phyloP scores from a whole-genome alignment of 2,888 invertebrate genomes.

The Drosophila prostipennis region DNA sequence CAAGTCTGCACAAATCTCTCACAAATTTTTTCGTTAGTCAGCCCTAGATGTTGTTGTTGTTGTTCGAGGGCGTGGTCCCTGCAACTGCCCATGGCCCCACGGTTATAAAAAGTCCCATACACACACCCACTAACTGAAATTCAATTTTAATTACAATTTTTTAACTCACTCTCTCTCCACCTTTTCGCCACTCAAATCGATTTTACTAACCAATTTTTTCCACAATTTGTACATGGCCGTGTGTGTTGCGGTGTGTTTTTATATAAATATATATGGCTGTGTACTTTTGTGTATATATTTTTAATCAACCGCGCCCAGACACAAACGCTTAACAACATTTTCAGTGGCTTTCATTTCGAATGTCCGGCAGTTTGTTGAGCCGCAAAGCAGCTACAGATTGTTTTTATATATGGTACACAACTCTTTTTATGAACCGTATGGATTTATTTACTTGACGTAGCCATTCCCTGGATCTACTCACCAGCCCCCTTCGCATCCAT shows the following conservation, averaged over 20 bases:
- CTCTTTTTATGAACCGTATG: conserved; percentile 51
- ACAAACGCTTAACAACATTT: conserved; percentile 59
- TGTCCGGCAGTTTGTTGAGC: conserved; percentile 66
- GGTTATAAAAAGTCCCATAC: conserved; percentile 34
- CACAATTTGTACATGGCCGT: conserved; percentile 17
- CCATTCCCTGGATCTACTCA: not conserved
- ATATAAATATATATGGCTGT: conserved; percentile 25
- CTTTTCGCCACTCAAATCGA: conserved; percentile 65
- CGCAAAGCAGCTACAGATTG: conserved; percentile 73
- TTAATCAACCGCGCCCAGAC: conserved; percentile 81
- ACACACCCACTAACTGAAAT: conserved; percentile 59
- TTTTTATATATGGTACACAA: conserved; percentile 53
- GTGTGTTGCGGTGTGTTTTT: conserved; percentile 14
- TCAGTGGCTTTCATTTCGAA: conserved; percentile 52
- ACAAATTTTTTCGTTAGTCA: conserved; percentile 17
- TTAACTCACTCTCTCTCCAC: conserved; percentile 26
- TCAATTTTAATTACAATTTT: conserved; percentile 74
- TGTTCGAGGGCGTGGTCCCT: conserved; percentile 17
- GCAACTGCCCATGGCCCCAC: conserved; percentile 37
- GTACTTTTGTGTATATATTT: conserved; percentile 54
- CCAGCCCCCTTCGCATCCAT: conserved; percentile 11
- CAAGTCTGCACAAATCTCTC: conserved; percentile 39
- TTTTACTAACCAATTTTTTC: conserved; percentile 61
- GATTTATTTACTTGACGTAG: conserved; percentile 70
- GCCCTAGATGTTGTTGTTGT: conserved; percentile 5